Evolutionary conservation across 1,140 invertebrate species (phyloP).

Genomic region (Gonatopus flavifemur): DNA sequence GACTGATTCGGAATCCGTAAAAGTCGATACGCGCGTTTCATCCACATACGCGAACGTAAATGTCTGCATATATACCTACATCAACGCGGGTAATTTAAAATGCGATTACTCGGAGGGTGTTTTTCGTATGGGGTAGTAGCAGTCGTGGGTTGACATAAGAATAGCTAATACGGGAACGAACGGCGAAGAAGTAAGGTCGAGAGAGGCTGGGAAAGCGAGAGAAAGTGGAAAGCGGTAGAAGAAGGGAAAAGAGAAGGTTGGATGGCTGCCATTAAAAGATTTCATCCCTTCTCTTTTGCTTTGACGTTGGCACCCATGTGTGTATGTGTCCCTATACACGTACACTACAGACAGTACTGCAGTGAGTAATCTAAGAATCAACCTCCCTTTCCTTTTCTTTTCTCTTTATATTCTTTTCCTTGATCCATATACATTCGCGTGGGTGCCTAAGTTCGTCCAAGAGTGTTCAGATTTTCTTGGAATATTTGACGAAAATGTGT

Average conservation of each 20-base stretch:
- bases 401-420: conserved; percentile 29
- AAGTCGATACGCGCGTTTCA: too few species aligned
- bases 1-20: too few species aligned
- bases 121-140: conserved; percentile 29
- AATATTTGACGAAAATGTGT: too few species aligned
- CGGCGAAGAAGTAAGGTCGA: conserved; percentile 24
- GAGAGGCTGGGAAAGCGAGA: conserved; percentile 3
- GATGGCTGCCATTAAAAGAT: conserved; percentile 52
- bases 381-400: conserved; percentile 38
- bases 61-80: conserved; percentile 23
- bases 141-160: conserved; percentile 47
- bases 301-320: conserved; percentile 1
- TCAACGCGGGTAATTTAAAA: conserved; percentile 47
- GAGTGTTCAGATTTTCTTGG: too few species aligned
- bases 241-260: too few species aligned
- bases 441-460: too few species aligned
- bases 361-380: conserved; percentile 48
- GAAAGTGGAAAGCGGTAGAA: conserved; percentile 14
- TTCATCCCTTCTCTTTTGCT: conserved; percentile 33
- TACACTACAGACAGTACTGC: conserved; percentile 43
- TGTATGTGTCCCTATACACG: conserved; percentile 10
- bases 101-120: conserved; percentile 45
- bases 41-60: conserved; percentile 13
- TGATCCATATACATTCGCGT: too few species aligned
- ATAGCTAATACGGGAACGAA: conserved; percentile 49